Evolutionary conservation across 2,888 invertebrate genomes (phyloP), one percentile per base, ranked within the genome.

Genomic region (Tubulanus polymorphus): DNA sequence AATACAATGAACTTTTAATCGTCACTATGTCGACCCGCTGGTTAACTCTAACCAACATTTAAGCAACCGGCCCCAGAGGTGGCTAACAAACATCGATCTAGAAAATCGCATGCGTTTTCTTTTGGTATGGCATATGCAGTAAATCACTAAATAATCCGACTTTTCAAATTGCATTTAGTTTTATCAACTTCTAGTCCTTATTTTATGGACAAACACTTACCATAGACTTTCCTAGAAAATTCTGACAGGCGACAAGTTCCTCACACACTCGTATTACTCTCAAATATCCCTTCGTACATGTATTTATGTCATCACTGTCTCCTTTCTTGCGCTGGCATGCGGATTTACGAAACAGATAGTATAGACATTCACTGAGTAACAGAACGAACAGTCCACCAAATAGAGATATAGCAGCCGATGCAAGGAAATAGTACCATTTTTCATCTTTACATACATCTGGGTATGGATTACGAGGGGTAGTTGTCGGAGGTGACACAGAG

Each of bases 391-490:
- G 18, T 5, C 41, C 41, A 3, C 41, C 41, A 23, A 41, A 5
- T 23, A 41, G 41, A 8, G 41, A 41, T 8, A 18, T 20, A 18
- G 20, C 41, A 23, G 20, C 23, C 6, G 41, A 41, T 18, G 23
- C 23, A 23, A 41, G 41, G 41, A 41, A 41, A 23, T 41, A 41
- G 20, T 23, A 41, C 41, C 41, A 41, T 41, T 41, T 41, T 41
- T 18, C 20, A 41, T 41, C 41, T 23, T 20, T 18, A n/a, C n/a
- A n/a, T n/a, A n/a, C n/a, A n/a, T n/a, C n/a, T 8, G 41, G 23
- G 41, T 23, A 41, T 5, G 41, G 41, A 23, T 41, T 41, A 23
- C 18, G 6, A 3, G 41, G 15, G 5, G 6, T 5, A 5, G 41
- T 41, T 18, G 41, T 15, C 6, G 15, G 6, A 23, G 15, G 5